phyloP scores from a whole-genome alignment of 2,888 invertebrate genomes.

The Erebia palarica region DNA sequence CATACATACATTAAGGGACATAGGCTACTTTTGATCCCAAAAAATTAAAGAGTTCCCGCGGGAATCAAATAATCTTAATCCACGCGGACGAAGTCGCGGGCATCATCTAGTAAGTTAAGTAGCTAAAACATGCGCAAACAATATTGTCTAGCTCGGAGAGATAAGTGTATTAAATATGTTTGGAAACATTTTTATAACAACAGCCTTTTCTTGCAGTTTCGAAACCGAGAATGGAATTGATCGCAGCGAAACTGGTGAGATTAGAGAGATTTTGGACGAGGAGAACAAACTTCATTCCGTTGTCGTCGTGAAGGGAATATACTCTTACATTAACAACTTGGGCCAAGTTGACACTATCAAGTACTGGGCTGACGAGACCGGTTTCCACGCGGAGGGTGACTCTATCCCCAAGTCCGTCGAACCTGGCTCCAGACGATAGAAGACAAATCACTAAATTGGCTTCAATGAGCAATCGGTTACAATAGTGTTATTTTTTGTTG shows the following conservation, averaged over 20 bases:
- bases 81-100: too few species aligned
- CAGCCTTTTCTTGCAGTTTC: constrained; percentile 53
- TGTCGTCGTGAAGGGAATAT: constrained; percentile 83
- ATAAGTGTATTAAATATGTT: too few species aligned
- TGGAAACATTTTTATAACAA: not conserved
- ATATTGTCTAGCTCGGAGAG: too few species aligned
- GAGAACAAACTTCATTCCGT: constrained; percentile 82
- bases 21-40: too few species aligned
- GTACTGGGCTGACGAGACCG: constrained; percentile 84
- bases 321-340: constrained; percentile 79
- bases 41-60: too few species aligned
- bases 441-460: constrained; percentile 19
- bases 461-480: constrained; percentile 42
- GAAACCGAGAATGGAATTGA: constrained; percentile 82
- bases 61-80: too few species aligned
- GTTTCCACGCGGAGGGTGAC: constrained; percentile 83
- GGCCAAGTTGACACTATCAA: constrained; percentile 77
- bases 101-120: too few species aligned
- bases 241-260: constrained; percentile 74
- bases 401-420: constrained; percentile 81
- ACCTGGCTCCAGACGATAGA: constrained; percentile 46
- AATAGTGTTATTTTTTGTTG: constrained; percentile 14
- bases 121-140: too few species aligned
- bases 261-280: constrained; percentile 69
- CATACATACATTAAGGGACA: too few species aligned